Evolutionary conservation across 2,113 vertebrate genomes (phyloP).

Genomic region (Scolopax mira): DNA sequence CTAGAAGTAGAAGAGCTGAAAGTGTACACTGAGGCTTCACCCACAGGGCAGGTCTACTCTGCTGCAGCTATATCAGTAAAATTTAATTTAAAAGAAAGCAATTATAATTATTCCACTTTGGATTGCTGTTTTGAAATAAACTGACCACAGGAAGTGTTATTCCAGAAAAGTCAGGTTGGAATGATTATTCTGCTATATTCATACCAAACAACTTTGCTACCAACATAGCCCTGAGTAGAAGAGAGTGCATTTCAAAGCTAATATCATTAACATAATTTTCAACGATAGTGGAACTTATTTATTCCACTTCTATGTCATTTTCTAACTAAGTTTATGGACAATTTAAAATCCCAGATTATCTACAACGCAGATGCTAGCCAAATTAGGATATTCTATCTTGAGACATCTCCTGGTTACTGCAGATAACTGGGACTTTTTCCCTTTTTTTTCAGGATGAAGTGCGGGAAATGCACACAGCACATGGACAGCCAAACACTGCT

Average conservation of each 20-base stretch:
- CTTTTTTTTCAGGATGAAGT: not conserved
- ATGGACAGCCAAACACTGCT: accelerated
- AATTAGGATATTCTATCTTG: not conserved
- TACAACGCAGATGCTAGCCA: not conserved
- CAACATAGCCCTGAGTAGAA: not conserved
- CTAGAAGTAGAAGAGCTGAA: not conserved
- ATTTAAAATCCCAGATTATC: not conserved
- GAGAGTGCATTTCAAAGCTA: not conserved
- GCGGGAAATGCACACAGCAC: not conserved
- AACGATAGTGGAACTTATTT: not conserved
- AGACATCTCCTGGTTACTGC: not conserved
- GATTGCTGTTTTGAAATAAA: not conserved
- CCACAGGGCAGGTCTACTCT: not conserved
- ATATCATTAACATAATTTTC: not conserved
- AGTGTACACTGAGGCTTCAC: not conserved
- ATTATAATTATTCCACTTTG: not conserved
- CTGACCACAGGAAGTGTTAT: not conserved
- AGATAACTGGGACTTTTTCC: not conserved
- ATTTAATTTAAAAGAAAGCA: not conserved
- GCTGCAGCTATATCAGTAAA: not conserved
- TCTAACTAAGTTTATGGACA: not conserved
- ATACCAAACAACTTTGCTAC: not conserved
- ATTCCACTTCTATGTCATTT: not conserved
- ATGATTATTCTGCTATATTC: not conserved
- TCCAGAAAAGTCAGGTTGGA: not conserved